Base-by-base conservation (phyloP, 2,888 invertebrate genomes). In the Nomada fabriciana region DNA sequence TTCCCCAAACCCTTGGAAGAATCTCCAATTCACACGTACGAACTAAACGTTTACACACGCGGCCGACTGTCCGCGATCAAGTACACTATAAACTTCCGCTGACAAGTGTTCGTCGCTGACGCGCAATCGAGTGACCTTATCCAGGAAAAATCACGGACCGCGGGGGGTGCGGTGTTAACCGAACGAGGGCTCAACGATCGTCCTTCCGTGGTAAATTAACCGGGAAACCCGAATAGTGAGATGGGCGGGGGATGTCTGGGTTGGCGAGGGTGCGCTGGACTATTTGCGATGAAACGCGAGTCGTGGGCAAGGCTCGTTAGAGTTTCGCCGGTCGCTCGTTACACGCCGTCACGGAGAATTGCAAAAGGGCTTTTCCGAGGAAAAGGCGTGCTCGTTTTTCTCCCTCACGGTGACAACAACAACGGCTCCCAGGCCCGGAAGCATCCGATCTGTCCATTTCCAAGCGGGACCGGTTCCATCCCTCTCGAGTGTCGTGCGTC, bases 301-400 rank as follows among this genome's bases (percentile, higher is more conserved):
- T 85, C 83, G 78, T 73, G 83, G 80, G 82, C 80, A 64, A 80
- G 86, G 76, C 85, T 88, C 88, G 84, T 89, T 89, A 89, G 83
- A 87, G 89, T 88, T 86, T 87, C 82, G 80, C 80, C 84, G 83
- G 82, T 69, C 69, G 81, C 88, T 89, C 88, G 89, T 89, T 89
- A 88, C 81, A 71, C 57, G 80, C 55, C 76, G 79, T 76, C 85
- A 73, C 65, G 77, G 76, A 63, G 71, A 76, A 76, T 84, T 72
- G 84, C 69, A 57, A 85, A 86, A 72, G 80, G 74, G 70, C 55
- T 60, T 36, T 36, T 57, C 52, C 63, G 76, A 74, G 78, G 76
- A 84, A 80, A 80, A 82, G 86, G 76, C 74, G 29, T 20, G 72
- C 80, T 78, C 80, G 80, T 80, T 80, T 80, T 83, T 80, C 83